These are phyloP conservation scores for Buteo buteo DNA, from an alignment of 2,113 vertebrate species.

Conservation along the genomic window DNA sequence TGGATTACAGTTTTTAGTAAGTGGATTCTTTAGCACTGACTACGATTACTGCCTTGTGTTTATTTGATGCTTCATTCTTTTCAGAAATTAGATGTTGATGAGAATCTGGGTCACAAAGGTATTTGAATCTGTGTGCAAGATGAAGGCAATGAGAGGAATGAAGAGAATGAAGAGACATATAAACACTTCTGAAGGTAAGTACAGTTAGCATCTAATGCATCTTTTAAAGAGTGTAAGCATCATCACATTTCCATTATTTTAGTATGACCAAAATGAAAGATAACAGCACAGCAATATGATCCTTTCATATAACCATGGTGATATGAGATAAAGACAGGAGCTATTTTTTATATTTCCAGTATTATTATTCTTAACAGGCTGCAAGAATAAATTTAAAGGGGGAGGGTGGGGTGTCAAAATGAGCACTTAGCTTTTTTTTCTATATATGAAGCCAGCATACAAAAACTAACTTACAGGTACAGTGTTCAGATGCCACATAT, in stretches of 20 bases:
- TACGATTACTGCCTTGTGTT: background rate
- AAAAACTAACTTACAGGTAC: background rate
- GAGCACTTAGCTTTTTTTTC: background rate
- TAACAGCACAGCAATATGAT: background rate
- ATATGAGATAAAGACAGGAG: background rate
- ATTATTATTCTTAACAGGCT: background rate
- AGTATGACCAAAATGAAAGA: background rate
- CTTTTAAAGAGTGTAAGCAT: background rate
- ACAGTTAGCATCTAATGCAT: background rate
- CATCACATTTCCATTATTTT: constrained; percentile 23
- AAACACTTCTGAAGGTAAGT: background rate
- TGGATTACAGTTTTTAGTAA: background rate
- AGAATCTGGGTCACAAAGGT: background rate
- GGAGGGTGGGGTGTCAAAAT: background rate
- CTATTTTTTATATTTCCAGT: background rate
- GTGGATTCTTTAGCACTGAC: background rate
- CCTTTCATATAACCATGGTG: background rate
- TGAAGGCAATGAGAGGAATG: background rate
- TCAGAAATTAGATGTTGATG: background rate
- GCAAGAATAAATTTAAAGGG: background rate
- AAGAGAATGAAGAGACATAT: background rate
- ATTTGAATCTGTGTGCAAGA: background rate
- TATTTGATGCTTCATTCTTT: constrained; percentile 6
- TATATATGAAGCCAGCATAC: background rate
- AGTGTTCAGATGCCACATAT: background rate